A percentile compares a stretch with the other conserved stretches of the same genome.
Conservation (phyloP, 2,888 invertebrate species). For the Teleiodes luculella region DNA sequence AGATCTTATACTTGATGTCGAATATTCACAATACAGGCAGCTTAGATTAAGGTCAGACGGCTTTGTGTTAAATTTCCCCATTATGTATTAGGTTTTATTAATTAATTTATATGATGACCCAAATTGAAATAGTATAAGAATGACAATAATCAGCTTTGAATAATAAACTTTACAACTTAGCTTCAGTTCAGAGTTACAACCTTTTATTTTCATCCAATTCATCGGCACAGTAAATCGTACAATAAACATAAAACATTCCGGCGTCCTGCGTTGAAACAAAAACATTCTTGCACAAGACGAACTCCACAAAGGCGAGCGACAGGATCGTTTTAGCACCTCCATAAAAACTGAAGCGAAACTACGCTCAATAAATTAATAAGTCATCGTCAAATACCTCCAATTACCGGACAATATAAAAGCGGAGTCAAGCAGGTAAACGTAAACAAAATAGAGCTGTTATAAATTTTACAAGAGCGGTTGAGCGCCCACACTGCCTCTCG, state of each 20-base stretch:
- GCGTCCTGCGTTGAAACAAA: conserved; percentile 9
- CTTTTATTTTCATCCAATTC: conserved; percentile 2
- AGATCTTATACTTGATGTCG: too few species aligned
- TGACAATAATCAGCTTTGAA: not conserved
- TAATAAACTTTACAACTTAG: not conserved
- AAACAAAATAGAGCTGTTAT: conserved; percentile 77
- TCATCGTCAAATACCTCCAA: conserved; percentile 75
- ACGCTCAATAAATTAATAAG: conserved; percentile 76
- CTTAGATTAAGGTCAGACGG: too few species aligned
- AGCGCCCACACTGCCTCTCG: conserved; percentile 54
- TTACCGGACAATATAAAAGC: conserved; percentile 67
- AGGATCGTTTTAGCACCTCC: conserved; percentile 70
- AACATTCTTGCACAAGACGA: conserved; percentile 22
- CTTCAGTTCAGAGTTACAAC: not conserved
- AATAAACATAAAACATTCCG: conserved; percentile 7
- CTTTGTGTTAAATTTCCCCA: too few species aligned
- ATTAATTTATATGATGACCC: not conserved
- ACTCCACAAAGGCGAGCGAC: conserved; percentile 41
- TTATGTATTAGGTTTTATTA: too few species aligned
- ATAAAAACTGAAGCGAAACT: conserved; percentile 69
- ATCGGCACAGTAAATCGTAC: conserved; percentile 3
- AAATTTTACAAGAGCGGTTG: conserved; percentile 73
- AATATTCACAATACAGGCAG: too few species aligned
- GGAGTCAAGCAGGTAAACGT: conserved; percentile 74
- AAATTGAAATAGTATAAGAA: not conserved